Evolutionary conservation across 2,797 vertebrate species (phyloP).

Genomic region (Nannoperca australis): DNA sequence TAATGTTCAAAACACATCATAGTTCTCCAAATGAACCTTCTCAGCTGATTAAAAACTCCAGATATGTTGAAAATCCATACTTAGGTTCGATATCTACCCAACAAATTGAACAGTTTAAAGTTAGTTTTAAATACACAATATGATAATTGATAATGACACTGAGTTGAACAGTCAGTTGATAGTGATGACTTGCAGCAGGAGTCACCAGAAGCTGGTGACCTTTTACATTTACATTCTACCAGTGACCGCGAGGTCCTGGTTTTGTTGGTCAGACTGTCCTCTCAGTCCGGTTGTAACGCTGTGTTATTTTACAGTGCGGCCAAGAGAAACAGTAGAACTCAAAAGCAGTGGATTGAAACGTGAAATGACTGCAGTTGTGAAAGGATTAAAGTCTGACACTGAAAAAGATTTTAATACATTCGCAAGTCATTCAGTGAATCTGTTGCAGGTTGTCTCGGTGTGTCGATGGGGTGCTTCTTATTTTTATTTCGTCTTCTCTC

Average conservation of each 20-base stretch:
- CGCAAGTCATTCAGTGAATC: slow-evolving; percentile 65
- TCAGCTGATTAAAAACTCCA: slow-evolving; percentile 47
- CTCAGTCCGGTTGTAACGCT: slow-evolving; percentile 30
- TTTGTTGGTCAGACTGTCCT: slow-evolving; percentile 52
- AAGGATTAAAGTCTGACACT: slow-evolving; percentile 51
- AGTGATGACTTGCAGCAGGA: slow-evolving; percentile 71
- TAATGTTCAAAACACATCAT: slow-evolving; percentile 69
- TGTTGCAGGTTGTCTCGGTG: slow-evolving; percentile 42
- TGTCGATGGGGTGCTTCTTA: slow-evolving; percentile 18
- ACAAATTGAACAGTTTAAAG: slow-evolving; percentile 70
- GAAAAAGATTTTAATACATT: slow-evolving; percentile 66
- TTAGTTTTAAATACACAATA: slow-evolving; percentile 67
- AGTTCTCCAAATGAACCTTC: slow-evolving; percentile 50
- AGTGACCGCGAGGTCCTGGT: slow-evolving; percentile 56
- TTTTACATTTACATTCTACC: slow-evolving; percentile 76
- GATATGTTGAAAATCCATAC: slow-evolving; percentile 57
- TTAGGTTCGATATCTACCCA: slow-evolving; percentile 67
- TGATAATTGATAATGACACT: slow-evolving; percentile 51
- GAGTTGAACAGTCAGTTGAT: slow-evolving; percentile 69
- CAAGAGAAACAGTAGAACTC: slow-evolving; percentile 58
- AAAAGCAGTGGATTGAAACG: slow-evolving; percentile 44
- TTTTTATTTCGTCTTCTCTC: slow-evolving; percentile 4
- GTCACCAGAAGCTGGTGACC: slow-evolving; percentile 66
- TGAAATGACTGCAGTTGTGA: slow-evolving; percentile 44
- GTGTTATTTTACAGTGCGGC: slow-evolving; percentile 42